Evolutionary conservation across 2,113 vertebrate genomes (phyloP).

Genomic region (Mirza zaza): DNA sequence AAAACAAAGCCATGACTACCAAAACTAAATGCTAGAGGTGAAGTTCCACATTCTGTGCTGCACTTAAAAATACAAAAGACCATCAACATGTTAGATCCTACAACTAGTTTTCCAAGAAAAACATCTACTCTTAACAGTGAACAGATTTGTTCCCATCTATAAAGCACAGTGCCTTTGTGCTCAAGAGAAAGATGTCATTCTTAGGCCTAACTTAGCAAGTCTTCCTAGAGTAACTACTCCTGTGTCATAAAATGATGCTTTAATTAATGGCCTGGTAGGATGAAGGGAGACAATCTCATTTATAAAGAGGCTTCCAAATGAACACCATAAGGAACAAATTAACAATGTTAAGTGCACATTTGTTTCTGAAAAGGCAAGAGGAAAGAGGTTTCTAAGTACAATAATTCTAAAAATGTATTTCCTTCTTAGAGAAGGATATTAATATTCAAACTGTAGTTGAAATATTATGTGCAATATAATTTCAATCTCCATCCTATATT

Average conservation of each 20-base stretch:
- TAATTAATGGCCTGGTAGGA: slow-evolving; percentile 70
- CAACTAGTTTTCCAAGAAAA: slow-evolving; percentile 39
- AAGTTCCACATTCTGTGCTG: slow-evolving; percentile 18
- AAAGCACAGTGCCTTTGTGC: slow-evolving; percentile 33
- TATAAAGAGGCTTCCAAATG: neutral
- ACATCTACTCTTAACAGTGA: slow-evolving; percentile 42
- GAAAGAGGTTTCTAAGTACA: neutral
- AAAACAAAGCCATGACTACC: neutral
- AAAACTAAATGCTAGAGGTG: slow-evolving; percentile 1
- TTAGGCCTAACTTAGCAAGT: slow-evolving; percentile 39
- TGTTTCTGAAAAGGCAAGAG: neutral
- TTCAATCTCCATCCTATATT: neutral
- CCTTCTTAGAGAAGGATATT: neutral
- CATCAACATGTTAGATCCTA: neutral
- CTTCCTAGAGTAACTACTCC: slow-evolving; percentile 65
- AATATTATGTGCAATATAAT: neutral
- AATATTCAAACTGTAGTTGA: neutral
- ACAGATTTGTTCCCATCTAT: slow-evolving; percentile 58
- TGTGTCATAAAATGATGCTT: slow-evolving; percentile 64
- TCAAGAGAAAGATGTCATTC: slow-evolving; percentile 48
- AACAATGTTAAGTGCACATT: neutral
- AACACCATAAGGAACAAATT: neutral
- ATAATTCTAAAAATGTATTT: neutral
- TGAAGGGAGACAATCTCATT: slow-evolving; percentile 5
- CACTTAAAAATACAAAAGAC: slow-evolving; percentile 49